Evolutionary conservation across 1,140 invertebrate genomes (phyloP), one percentile per base, ranked within the genome.

Genomic region (Chrysoperla carnea): DNA sequence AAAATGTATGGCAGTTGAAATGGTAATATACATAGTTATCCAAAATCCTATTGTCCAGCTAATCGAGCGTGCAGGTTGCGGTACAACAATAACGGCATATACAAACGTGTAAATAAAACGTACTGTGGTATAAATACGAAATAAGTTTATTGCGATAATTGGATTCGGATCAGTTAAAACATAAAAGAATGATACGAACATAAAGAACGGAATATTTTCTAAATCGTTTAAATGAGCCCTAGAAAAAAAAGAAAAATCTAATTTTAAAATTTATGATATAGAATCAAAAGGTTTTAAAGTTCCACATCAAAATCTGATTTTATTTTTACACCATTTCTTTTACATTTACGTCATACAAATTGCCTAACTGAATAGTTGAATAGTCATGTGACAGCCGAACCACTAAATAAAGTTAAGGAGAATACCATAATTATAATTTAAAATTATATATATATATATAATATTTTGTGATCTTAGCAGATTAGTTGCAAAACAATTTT

Each of bases 141-240:
- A 78, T 33, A 78, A 53, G 15, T 59, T 56, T 23, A 60, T 57
- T 27, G 77, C 78, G 1, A 68, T 37, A 3, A 43, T 52, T 4
- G 53, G 29, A 29, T 54, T 53, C 8, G 78, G 79, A 45, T 63
- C 60, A 1, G 73, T 79, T 0, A 70, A 56, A 12, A 78, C 54
- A 51, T 79, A 84, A 13, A 80, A 49, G 1, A 72, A 66, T 6
- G 65, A 72, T 12, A 76, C 56, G 5, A 78, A 52, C 50, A 78
- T 66, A 51, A 81, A 84, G 2, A 72, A 60, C 0, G 75, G 64
- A 42, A 83, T 80, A 52, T 82, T 84, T 60, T 84, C 81, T 49
- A 84, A 52, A 52, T 84, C 81, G 53, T 84, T 84, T 39, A 75
- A 55, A 55, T 83, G 79, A 36, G 77, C 78, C 45, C 80, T 68